Evolutionary conservation across 2,888 invertebrate species (phyloP), one percentile per base, ranked within the genome.

Genomic region (Apodemia duryi): DNA sequence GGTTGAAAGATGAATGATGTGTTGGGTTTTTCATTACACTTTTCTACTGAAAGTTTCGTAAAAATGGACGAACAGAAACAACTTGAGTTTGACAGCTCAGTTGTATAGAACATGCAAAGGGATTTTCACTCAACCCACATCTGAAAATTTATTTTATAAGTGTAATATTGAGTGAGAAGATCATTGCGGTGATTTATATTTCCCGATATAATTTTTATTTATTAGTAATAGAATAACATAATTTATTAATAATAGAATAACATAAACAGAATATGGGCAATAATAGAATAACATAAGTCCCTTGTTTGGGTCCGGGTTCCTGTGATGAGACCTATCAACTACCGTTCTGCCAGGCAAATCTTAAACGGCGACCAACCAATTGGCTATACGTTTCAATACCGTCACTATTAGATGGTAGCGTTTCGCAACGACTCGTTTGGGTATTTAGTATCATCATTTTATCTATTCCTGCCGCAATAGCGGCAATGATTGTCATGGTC

Each of bases 1-100:
- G 80, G 84, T 75, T 79, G 84, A 84, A 85, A 86, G 85, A 91
- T 91, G 88, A 90, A 91, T 91, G 90, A 91, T 86, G 89, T 88
- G 85, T 85, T 83, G 78, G 80, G 78, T 77, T 83, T 80, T 78
- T 78, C 73, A 75, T 74, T 74, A 74, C 73, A 72, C 70, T 76
- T 77, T 76, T 77, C 74, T 70, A 71, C 70, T 72, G 67, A 72
- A 82, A 82, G 73, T 81, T 80, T 70, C 70, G 71, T 69, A 74
- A 68, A 79, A 81, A 77, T 80, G 76, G 75, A 73, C 70, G 73
- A 75, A 73, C 72, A 74, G 76, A 75, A 80, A 78, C 77, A 80
- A 78, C 77, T 75, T 77, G 79, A 75, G 75, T 77, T 79, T 82
- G 80, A 81, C 79, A 75, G 74, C 71, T 71, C 73, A 72, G 71